Evolutionary conservation across 2,888 invertebrate genomes (phyloP), one percentile per base, ranked within the genome.

Genomic region (Nasonia oneida): DNA sequence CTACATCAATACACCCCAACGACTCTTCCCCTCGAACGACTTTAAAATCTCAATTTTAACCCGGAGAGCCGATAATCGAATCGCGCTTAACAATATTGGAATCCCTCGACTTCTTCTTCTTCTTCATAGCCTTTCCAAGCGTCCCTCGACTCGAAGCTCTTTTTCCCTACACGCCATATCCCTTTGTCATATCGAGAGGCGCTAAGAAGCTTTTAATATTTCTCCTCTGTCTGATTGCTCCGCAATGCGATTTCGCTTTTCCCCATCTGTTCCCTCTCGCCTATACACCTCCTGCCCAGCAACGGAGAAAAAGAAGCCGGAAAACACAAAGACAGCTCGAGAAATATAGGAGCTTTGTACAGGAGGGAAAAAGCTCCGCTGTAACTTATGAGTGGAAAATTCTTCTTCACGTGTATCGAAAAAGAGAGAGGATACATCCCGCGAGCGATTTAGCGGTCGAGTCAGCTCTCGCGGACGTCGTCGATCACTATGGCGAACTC

Each of bases 161-260:
- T 70, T 67, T 71, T 61, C 53, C 77, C 18, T 61, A 53, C 74
- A 53, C 74, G 3, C 37, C 42, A 53, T 29, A 29, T 29, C 29
- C 77, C 67, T 76, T 79, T 70, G 78, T 85, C 70, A 50, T 80
- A 67, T 75, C 61, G 71, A 71, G 71, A 71, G 39, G 67, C 80
- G 80, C 70, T 78, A 82, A 84, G 83, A 82, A 82, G 86, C 88
- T 89, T 89, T 90, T 90, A 89, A 90, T 90, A 89, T 90, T 90
- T 90, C 88, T 87, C 87, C 83, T 88, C 87, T 87, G 86, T 88
- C 83, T 88, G 89, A 90, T 90, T 89, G 88, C 90, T 88, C 88
- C 87, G 86, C 81, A 84, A 83, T 86, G 39, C 73, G 71, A 83
- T 83, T 83, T 73, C 76, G 70, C 37, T 50, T 82, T 61, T 50